phyloP scores from a whole-genome alignment of 23 tunicate species.

The Phallusia fumigata region DNA sequence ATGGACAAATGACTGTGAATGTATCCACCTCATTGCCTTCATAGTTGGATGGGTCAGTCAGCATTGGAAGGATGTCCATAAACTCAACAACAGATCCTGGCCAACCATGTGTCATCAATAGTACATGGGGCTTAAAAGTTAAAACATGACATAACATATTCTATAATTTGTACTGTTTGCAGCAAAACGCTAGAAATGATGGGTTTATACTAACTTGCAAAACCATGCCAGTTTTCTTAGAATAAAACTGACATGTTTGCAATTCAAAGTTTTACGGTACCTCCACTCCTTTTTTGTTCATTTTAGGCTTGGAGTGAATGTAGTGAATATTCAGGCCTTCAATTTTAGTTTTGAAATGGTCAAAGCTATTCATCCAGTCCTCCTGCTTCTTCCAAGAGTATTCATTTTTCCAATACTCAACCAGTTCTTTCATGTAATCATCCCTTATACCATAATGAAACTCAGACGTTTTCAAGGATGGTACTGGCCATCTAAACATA shows the following conservation, averaged over 20 bases:
- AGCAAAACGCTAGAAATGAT: too few species aligned
- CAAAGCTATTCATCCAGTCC: slow-evolving; percentile 52
- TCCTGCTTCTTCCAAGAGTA: slow-evolving; percentile 82
- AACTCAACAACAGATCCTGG: slow-evolving; percentile 86
- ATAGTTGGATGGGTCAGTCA: slow-evolving; percentile 54
- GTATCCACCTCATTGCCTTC: slow-evolving; percentile 81
- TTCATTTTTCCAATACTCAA: slow-evolving; percentile 70
- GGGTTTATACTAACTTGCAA: too few species aligned
- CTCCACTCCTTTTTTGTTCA: slow-evolving; percentile 15
- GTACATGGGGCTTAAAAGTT: not conserved
- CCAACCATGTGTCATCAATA: slow-evolving; percentile 84
- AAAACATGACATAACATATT: not conserved
- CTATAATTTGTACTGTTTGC: too few species aligned
- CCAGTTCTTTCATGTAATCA: slow-evolving; percentile 47
- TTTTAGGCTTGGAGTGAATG: slow-evolving; percentile 56
- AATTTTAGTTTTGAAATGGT: slow-evolving; percentile 76
- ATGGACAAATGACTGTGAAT: slow-evolving; percentile 69
- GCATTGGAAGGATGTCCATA: slow-evolving; percentile 56
- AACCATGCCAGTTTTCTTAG: too few species aligned
- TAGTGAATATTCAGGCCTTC: slow-evolving; percentile 91
- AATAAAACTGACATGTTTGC: too few species aligned
- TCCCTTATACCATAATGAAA: slow-evolving; percentile 70
- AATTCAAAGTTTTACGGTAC: too few species aligned
- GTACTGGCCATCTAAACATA: slow-evolving; percentile 46
- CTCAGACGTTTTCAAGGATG: slow-evolving; percentile 48